Base-by-base conservation (phyloP, 2,888 invertebrate species). In the Scaptomyza parva region DNA sequence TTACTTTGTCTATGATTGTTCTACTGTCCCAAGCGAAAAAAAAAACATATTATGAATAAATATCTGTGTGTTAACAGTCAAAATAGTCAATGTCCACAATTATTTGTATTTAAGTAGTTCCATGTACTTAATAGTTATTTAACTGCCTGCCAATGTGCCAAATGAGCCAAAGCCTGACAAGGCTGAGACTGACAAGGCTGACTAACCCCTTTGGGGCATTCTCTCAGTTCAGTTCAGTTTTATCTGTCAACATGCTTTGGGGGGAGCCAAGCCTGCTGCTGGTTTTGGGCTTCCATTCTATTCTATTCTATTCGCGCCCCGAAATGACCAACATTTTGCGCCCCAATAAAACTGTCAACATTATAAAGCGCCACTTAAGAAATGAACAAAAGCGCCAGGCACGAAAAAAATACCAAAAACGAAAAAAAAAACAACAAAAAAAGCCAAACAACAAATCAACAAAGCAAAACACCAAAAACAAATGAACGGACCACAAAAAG, bases 321-420 rank as follows among this genome's bases (percentile, higher is more conserved):
- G 55, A 74, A 73, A 63, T 52, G 51, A 39, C 45, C 72, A 72
- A 77, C 86, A 86, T 86, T 82, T 86, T 67, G 86, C 84, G 78
- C 84, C 70, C 62, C 86, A 82, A 82, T 82, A 82, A 82, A 82
- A 86, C 82, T 86, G 82, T 82, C 82, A 82, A 84, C 82, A 86
- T 82, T 86, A 86, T 82, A 82, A 82, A 85, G 78, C 81, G 81
- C 86, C 81, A 82, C 81, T 82, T 82, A 82, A 82, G 81, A 83
- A 82, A 82, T 86, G 81, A 82, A 86, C 86, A 86, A 68, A 76
- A 63, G 73, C 76, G 58, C 14, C 59, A 11, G 37, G 54, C 45
- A 62, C 61, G 47, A 48, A 28, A 26, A 26, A 51, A n/a, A n/a
- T n/a, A n/a, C n/a, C n/a, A n/a, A n/a, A n/a, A 53, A 51, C 8